These are phyloP conservation scores for Protosalanx chinensis DNA, from an alignment of 2,797 vertebrate genomes.

Conservation along the genomic window DNA sequence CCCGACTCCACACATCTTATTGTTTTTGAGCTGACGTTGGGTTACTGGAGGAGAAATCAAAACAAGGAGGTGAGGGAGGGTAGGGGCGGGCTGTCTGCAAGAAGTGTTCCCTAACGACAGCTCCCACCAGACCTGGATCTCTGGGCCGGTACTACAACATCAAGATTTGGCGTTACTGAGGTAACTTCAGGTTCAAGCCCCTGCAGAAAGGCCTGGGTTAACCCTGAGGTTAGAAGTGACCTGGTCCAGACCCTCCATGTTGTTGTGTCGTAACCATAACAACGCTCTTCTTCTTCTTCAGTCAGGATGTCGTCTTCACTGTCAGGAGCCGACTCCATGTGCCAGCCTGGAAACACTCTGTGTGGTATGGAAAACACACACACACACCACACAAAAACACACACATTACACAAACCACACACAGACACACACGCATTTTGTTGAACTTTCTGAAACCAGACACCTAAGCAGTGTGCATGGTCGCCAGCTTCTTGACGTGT, in stretches of 20 bases:
- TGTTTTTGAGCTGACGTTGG: not conserved
- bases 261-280: not conserved
- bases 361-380: conserved; percentile 57
- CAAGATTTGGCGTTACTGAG: too few relatives aligned
- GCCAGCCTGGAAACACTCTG: conserved; percentile 59
- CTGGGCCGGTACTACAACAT: too few relatives aligned
- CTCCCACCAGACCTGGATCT: not conserved
- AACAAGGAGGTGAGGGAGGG: not conserved
- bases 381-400: not conserved
- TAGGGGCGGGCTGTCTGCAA: not conserved
- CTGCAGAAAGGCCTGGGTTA: too few relatives aligned
- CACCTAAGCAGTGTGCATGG: not conserved
- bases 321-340: conserved; percentile 45
- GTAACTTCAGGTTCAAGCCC: too few relatives aligned
- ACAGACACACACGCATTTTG: not conserved
- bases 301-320: conserved; percentile 69
- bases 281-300: conserved; percentile 12
- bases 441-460: not conserved
- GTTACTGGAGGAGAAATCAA: not conserved
- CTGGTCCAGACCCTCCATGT: too few relatives aligned
- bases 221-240: too few relatives aligned
- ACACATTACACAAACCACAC: not conserved
- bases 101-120: not conserved
- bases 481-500: not conserved
- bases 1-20: too few relatives aligned